Evolutionary conservation across 2,888 invertebrate genomes (phyloP), one percentile per base, ranked within the genome.

Genomic region (Stenodema calcarata): DNA sequence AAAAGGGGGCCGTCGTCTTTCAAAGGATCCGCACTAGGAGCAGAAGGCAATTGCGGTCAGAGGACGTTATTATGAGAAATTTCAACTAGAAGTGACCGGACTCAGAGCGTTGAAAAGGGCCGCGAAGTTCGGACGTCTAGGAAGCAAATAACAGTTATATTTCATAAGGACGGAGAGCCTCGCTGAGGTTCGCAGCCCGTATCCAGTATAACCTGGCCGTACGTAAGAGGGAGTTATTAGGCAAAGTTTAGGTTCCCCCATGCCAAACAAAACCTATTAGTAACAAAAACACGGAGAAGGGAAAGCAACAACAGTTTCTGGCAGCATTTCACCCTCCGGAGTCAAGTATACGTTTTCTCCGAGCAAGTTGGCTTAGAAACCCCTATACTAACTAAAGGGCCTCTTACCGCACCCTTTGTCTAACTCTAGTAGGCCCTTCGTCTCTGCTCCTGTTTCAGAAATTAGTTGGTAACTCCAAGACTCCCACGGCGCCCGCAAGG

Each of bases 231-330:
- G 88, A 88, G 88, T 88, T 88, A 88, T 88, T 88, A 87, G 88
- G 87, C 85, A 84, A 87, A 87, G 87, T 87, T 87, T 82, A 79
- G 87, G 42, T 73, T 73, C 44, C 44, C 88, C 86, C 88, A 62
- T 87, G 86, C 88, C 87, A 87, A 88, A 88, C 88, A 88, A 88
- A 88, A 88, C 88, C 88, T 88, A 88, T 88, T 88, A 88, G 88
- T 85, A 88, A 88, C 88, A 88, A 88, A 88, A 88, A 88, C 88
- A 88, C 86, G 88, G 76, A 90, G 89, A 89, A 73, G 62, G 73
- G 54, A 73, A 42, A 27, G 41, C 69, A 69, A 70, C 87, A 88
- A 78, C 88, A 88, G 78, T 86, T 86, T 85, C 87, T 79, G 87
- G 87, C 87, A 83, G 87, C 86, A 86, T 86, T 80, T 86, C 86